phyloP scores from a whole-genome alignment of 2,113 vertebrate species.

The Indri indri region DNA sequence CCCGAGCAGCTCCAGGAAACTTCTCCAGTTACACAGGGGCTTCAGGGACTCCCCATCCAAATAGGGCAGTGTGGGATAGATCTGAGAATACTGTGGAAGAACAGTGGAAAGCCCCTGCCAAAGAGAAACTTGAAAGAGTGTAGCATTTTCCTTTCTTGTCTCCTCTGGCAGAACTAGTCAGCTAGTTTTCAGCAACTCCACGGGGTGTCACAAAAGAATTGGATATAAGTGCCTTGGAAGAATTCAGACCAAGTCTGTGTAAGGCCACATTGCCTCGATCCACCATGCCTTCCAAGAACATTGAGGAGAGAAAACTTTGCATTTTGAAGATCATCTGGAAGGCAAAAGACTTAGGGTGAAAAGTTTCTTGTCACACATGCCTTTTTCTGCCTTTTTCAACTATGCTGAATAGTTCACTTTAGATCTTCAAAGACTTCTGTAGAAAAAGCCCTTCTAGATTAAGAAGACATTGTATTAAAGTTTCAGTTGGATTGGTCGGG shows the following conservation, averaged over 20 bases:
- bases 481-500: neutral
- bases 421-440: neutral
- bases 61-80: neutral
- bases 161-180: neutral
- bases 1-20: neutral
- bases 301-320: neutral
- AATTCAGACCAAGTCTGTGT: neutral
- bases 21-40: neutral
- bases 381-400: neutral
- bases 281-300: neutral
- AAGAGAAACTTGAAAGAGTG: neutral
- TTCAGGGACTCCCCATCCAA: conserved; percentile 16
- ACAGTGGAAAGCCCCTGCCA: neutral
- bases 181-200: neutral
- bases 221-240: neutral
- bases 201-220: neutral
- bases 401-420: neutral
- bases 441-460: neutral
- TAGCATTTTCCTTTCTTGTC: neutral
- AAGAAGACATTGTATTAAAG: neutral
- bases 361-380: neutral
- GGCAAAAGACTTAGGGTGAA: neutral
- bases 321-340: neutral
- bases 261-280: neutral
- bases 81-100: neutral